Conservation (phyloP, 2,113 vertebrate genomes). For the Microtus montanus region DNA sequence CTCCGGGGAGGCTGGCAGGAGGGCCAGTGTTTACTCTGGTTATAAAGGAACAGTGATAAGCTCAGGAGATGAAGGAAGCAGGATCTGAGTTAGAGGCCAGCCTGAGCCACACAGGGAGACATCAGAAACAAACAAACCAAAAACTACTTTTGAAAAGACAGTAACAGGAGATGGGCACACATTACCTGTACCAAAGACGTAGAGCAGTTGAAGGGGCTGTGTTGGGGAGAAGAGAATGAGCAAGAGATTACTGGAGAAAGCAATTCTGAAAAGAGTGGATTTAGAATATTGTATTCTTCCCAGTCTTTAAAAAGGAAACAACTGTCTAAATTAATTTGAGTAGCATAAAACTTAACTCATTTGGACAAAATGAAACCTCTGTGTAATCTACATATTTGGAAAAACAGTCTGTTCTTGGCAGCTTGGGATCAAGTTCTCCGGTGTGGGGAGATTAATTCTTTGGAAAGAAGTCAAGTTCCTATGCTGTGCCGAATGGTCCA, state of each 20-base stretch:
- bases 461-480: slow-evolving; percentile 5
- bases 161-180: background rate
- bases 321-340: slow-evolving; percentile 43
- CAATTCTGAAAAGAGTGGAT: slow-evolving; percentile 4
- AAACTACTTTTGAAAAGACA: background rate
- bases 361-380: slow-evolving; percentile 23
- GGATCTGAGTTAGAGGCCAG: background rate
- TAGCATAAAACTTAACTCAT: slow-evolving; percentile 18
- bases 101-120: background rate
- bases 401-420: slow-evolving; percentile 29
- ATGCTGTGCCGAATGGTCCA: slow-evolving; percentile 12
- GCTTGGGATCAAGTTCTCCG: background rate
- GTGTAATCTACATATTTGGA: slow-evolving; percentile 19
- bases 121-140: background rate
- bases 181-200: background rate
- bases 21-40: background rate
- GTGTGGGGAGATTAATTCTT: slow-evolving; percentile 9
- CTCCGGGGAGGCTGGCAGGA: background rate
- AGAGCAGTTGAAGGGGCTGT: slow-evolving; percentile 19
- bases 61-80: background rate
- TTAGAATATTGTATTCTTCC: slow-evolving; percentile 1
- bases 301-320: background rate
- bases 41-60: background rate
- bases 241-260: background rate
- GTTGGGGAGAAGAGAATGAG: background rate